Evolutionary conservation across 2,797 vertebrate genomes (phyloP), one percentile per base, ranked within the genome.

Genomic region (Eurystomus glaucurus): DNA sequence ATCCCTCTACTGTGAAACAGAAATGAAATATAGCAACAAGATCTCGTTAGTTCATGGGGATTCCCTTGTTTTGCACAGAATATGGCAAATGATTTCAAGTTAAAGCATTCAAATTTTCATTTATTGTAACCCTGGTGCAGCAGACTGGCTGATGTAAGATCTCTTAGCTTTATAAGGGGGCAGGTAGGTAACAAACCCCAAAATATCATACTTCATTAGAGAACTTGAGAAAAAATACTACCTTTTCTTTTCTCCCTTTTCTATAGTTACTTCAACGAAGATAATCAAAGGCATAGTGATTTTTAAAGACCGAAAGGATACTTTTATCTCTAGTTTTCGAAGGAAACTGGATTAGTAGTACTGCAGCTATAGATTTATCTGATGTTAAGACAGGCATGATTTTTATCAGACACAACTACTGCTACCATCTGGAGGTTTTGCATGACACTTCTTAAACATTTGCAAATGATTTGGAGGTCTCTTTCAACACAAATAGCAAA

Each of bases 381-480:
- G 22, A 1, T 62, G 25, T 65, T 90, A 52, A 64, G 22, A 17
- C 5, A 50, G 23, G 16, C 22, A 65, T 15, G 7, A 72, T 35
- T 82, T 85, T 90, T 66, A 25, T 76, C n/a, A 83, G 28, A 29
- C 25, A 33, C 31, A 82, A 79, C 55, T 41, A 11, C 28, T 84
- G 57, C 33, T 87, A 85, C 31, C 41, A 85, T 89, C 87, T 93
- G 57, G 70, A 94, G 37, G 13, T 72, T 89, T 87, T 87, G 37
- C 37, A 71, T 33, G 21, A 81, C 19, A 55, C 28, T 81, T 25
- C 26, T 88, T 71, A 65, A 89, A 81, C 1, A 74, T 82, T 81
- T 90, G 14, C 3, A 90, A 74, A 86, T 54, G 8, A 93, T 81
- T 85, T 61, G 84, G 35, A 60, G 5, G 14, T 69, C 14, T 58